phyloP scores from a whole-genome alignment of 2,113 vertebrate genomes.

The Corapipo altera region DNA sequence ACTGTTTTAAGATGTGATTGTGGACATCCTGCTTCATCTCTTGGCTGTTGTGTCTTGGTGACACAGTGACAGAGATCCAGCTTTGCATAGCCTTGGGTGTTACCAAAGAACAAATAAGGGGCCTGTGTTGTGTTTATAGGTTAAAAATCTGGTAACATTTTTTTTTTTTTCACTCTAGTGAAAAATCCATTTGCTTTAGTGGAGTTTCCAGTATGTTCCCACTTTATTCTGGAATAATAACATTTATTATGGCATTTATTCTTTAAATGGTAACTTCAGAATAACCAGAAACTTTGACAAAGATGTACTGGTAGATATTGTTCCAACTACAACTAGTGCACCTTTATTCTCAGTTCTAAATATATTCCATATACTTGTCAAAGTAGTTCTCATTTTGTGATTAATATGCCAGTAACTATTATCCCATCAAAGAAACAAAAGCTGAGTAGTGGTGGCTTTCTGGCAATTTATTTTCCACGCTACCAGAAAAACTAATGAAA shows the following conservation, averaged over 20 bases:
- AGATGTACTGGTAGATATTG: not conserved
- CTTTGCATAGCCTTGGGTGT: not conserved
- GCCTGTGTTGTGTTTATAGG: not conserved
- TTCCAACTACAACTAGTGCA: not conserved
- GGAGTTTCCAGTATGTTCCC: not conserved
- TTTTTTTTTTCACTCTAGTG: not conserved
- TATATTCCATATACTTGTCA: not conserved
- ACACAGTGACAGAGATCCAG: not conserved
- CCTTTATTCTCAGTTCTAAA: not conserved
- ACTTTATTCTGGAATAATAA: not conserved
- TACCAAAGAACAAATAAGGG: not conserved
- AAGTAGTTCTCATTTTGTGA: not conserved
- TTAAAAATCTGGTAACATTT: not conserved
- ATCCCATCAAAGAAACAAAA: not conserved
- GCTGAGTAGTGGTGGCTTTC: not conserved
- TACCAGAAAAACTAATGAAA: not conserved
- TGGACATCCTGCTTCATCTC: not conserved
- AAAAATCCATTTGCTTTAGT: not conserved
- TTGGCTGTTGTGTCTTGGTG: not conserved
- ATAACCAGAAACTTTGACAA: not conserved
- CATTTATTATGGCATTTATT: not conserved
- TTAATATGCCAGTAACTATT: not conserved
- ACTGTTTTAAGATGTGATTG: not conserved
- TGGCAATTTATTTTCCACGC: not conserved
- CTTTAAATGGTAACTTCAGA: not conserved